Conservation (phyloP, 2,888 invertebrate genomes). For the Xanthorhoe spadicearia region DNA sequence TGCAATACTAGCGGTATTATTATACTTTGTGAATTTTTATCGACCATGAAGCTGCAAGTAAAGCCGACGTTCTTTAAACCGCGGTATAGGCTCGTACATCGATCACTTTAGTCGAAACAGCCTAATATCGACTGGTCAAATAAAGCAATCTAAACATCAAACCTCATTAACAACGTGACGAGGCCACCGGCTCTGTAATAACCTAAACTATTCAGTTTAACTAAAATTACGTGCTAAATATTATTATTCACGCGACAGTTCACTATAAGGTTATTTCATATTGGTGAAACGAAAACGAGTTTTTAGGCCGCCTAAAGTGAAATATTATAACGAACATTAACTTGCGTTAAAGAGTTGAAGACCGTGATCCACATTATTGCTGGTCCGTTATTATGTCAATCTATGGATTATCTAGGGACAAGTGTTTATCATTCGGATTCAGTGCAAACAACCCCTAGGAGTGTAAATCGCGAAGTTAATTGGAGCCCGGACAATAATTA, state of each 20-base stretch:
- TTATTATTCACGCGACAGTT: neutral
- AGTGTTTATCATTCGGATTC: neutral
- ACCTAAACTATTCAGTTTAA: neutral
- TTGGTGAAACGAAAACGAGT: neutral
- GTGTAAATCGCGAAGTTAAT: constrained; percentile 33
- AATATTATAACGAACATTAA: too few relatives aligned
- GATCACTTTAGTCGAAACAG: too few relatives aligned
- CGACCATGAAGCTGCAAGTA: too few relatives aligned
- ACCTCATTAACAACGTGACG: neutral
- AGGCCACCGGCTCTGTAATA: neutral
- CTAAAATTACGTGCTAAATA: neutral
- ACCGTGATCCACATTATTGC: neutral
- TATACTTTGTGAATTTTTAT: too few relatives aligned
- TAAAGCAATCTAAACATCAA: neutral
- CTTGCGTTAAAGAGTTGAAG: too few relatives aligned
- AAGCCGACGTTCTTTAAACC: too few relatives aligned
- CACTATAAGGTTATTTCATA: neutral
- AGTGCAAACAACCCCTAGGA: constrained; percentile 15
- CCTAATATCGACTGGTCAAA: too few relatives aligned
- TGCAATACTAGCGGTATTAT: too few relatives aligned
- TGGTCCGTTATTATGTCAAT: neutral
- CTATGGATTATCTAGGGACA: neutral
- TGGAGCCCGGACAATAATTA: constrained; percentile 38
- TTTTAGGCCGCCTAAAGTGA: too few relatives aligned
- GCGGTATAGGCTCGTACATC: too few relatives aligned